Evolutionary conservation across 2,113 vertebrate species (phyloP).

Genomic region (Takifugu bimaculatus): DNA sequence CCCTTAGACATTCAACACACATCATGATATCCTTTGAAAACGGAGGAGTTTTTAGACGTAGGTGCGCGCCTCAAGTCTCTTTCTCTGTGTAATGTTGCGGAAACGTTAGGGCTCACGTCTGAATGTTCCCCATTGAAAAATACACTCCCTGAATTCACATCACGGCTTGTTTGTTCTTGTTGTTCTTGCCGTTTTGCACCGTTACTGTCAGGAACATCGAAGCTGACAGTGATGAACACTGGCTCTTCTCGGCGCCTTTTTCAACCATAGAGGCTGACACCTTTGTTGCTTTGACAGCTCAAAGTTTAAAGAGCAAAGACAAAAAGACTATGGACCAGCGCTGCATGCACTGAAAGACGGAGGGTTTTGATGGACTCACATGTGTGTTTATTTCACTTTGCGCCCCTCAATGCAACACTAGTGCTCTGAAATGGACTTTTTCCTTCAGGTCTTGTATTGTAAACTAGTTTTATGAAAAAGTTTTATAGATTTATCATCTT

Average conservation of each 20-base stretch:
- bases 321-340: slow-evolving; percentile 5
- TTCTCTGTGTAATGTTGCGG: background rate
- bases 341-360: slow-evolving; percentile 12
- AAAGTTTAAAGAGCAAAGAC: background rate
- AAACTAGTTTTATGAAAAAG: too few species aligned
- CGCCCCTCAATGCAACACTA: slow-evolving; percentile 7
- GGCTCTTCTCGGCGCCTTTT: background rate
- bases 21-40: too few species aligned
- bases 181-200: too few species aligned
- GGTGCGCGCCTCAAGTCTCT: background rate
- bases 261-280: background rate
- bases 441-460: too few species aligned
- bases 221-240: background rate
- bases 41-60: too few species aligned
- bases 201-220: background rate
- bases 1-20: too few species aligned
- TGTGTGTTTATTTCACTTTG: slow-evolving; percentile 26
- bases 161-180: too few species aligned
- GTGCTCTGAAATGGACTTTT: slow-evolving; percentile 32
- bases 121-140: background rate
- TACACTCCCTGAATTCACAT: background rate
- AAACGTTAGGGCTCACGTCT: background rate
- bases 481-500: too few species aligned
- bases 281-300: slow-evolving; percentile 18
- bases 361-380: slow-evolving; percentile 20